A percentile compares a stretch with the other conserved stretches of the same genome.
phyloP scores from a whole-genome alignment of 2,797 vertebrate genomes.

The Amblyraja radiata region DNA sequence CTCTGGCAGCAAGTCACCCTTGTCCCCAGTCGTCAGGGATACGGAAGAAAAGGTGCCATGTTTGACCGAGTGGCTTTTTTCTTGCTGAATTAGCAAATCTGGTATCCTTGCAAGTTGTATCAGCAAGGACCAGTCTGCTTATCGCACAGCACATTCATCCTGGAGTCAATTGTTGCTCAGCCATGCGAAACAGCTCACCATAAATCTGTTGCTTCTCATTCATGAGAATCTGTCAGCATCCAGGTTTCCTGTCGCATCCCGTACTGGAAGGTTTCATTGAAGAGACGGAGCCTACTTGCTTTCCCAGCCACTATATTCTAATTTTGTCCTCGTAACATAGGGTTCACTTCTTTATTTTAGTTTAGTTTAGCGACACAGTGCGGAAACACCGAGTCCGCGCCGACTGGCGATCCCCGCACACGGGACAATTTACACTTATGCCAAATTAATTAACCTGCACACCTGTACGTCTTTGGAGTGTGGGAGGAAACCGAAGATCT shows the following conservation, averaged over 20 bases:
- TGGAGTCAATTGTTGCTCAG: neutral
- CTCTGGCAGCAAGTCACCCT: neutral
- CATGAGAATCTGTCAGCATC: neutral
- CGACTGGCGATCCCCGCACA: too few relatives aligned
- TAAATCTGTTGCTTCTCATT: neutral
- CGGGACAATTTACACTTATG: too few relatives aligned
- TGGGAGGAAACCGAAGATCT: too few relatives aligned
- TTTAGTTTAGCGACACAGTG: too few relatives aligned
- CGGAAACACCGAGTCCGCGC: too few relatives aligned
- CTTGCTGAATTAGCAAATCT: slow-evolving; percentile 1
- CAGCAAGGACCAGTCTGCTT: neutral
- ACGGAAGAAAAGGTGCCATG: neutral
- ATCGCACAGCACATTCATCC: neutral
- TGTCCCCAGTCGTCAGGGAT: neutral
- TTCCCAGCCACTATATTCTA: neutral
- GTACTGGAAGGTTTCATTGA: neutral
- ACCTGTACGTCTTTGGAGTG: too few relatives aligned
- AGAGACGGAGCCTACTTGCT: neutral
- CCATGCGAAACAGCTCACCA: neutral
- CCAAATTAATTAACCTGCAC: too few relatives aligned
- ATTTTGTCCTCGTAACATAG: neutral
- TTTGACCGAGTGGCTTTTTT: neutral
- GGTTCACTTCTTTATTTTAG: neutral
- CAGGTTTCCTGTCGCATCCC: neutral
- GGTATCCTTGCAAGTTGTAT: slow-evolving; percentile 25